Evolutionary conservation across 2,113 vertebrate species (phyloP), one percentile per base, ranked within the genome.

Genomic region (Sorex araneus): DNA sequence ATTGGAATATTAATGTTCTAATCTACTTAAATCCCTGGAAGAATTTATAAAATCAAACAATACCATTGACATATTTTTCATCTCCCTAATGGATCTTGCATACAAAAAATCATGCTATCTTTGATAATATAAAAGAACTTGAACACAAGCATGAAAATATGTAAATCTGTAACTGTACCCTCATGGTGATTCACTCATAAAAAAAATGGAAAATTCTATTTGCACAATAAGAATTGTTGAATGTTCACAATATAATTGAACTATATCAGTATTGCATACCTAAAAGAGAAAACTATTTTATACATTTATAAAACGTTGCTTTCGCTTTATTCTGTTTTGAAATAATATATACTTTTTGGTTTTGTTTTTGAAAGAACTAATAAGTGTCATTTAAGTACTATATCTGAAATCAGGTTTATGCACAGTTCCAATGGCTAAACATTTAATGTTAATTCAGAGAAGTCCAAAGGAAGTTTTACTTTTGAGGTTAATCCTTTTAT

Each of bases 401-500:
- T 77, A 81, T 82, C 23, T 8, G 78, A 40, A 23, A 21, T 69
- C 36, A 71, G 25, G 3, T 87, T 87, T 80, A 80, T 69, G 70
- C 12, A 76, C 27, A 89, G 6, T 8, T 25, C 66, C 25, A 78
- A 28, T n/a, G 70, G 6, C 74, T 87, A 84, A 88, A 84, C 21
- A 77, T 16, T 54, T 25, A 19, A 60, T 60, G 57, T 73, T 79
- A 91, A 85, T 50, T 91, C 36, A 89, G 78, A 76, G 23, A 94
- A 86, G 21, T 25, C 30, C 63, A 78, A 91, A 84, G 7, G 23
- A 25, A 0, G 6, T 66, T 93, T 91, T 47, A 80, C 63, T 88
- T 81, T 74, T 67, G 18, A 84, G 27, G 40, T 89, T 87, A 75
- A 71, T 86, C 40, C 23, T 73, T 91, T 95, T 94, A 90, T 74